A percentile compares a stretch with the other conserved stretches of the same genome.
These are phyloP conservation scores for Ennomos fuscantarius DNA, from an alignment of 2,888 invertebrate species.

Conservation along the genomic window DNA sequence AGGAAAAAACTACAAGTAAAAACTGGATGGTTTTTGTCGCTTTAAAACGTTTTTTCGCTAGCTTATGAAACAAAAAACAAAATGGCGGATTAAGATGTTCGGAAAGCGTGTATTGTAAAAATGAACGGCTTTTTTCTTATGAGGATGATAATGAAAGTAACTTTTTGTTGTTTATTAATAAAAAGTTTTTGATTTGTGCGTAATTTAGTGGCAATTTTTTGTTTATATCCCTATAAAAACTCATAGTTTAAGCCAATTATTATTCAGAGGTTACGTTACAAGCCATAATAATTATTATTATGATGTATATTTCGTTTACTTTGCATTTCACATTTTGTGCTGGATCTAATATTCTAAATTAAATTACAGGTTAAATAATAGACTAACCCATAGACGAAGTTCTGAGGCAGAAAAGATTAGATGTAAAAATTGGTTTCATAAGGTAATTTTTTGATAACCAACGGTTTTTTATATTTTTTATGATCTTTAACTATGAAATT, in stretches of 20 bases:
- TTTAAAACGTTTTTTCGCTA: slow-evolving; percentile 61
- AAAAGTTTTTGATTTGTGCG: slow-evolving; percentile 43
- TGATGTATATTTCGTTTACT: no score
- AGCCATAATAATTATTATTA: no score
- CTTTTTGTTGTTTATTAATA: slow-evolving; percentile 42
- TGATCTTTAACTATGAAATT: no score
- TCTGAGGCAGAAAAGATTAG: no score
- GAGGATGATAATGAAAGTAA: slow-evolving; percentile 58
- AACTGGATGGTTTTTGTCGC: slow-evolving; percentile 37
- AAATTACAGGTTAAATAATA: no score
- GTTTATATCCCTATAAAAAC: slow-evolving; percentile 13
- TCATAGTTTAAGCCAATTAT: neutral
- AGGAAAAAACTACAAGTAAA: slow-evolving; percentile 47
- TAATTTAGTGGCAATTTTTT: slow-evolving; percentile 41
- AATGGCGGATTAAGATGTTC: slow-evolving; percentile 57
- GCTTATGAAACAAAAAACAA: slow-evolving; percentile 63
- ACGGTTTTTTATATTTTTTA: no score
- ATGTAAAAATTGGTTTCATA: no score
- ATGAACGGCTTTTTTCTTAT: slow-evolving; percentile 55
- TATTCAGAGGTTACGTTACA: no score
- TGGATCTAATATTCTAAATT: no score
- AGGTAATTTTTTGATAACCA: no score
- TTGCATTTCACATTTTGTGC: no score
- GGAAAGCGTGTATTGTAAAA: slow-evolving; percentile 50
- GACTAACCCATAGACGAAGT: no score